These are phyloP conservation scores for Stenoptilia bipunctidactyla DNA, from an alignment of 2,888 invertebrate species.

Conservation along the genomic window DNA sequence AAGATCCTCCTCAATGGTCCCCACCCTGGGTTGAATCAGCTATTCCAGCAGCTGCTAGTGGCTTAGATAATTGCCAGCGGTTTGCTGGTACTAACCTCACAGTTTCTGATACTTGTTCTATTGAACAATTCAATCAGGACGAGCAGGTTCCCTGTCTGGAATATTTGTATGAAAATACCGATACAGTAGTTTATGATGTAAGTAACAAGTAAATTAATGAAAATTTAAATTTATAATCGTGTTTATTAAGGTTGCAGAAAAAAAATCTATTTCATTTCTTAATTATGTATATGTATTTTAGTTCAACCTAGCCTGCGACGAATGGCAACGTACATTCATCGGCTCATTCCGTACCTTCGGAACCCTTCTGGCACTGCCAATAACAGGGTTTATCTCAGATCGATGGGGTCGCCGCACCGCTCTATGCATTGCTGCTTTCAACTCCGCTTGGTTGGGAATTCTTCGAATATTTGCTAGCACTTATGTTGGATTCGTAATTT, in stretches of 20 bases:
- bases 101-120: constrained; percentile 31
- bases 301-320: constrained; percentile 74
- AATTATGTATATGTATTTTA: constrained; percentile 25
- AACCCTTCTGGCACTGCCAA: constrained; percentile 75
- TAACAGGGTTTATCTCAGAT: constrained; percentile 79
- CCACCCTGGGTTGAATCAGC: constrained; percentile 44
- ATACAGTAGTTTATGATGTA: constrained; percentile 54
- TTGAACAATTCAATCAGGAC: constrained; percentile 32
- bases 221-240: too few relatives aligned
- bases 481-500: constrained; percentile 74
- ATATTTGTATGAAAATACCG: constrained; percentile 42
- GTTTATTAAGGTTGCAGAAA: too few relatives aligned
- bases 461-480: constrained; percentile 69
- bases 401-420: constrained; percentile 75
- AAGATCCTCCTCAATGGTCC: constrained; percentile 26
- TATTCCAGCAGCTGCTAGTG: constrained; percentile 24
- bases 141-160: constrained; percentile 27
- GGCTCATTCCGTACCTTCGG: constrained; percentile 79
- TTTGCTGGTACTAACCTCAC: constrained; percentile 23
- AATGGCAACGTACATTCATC: constrained; percentile 78
- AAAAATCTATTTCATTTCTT: too few relatives aligned
- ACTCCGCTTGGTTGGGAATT: constrained; percentile 74
- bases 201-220: too few relatives aligned
- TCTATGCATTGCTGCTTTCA: constrained; percentile 64
- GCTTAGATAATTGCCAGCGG: constrained; percentile 40